Evolutionary conservation across 2,888 invertebrate species (phyloP).

Genomic region (Endomychus coccineus): DNA sequence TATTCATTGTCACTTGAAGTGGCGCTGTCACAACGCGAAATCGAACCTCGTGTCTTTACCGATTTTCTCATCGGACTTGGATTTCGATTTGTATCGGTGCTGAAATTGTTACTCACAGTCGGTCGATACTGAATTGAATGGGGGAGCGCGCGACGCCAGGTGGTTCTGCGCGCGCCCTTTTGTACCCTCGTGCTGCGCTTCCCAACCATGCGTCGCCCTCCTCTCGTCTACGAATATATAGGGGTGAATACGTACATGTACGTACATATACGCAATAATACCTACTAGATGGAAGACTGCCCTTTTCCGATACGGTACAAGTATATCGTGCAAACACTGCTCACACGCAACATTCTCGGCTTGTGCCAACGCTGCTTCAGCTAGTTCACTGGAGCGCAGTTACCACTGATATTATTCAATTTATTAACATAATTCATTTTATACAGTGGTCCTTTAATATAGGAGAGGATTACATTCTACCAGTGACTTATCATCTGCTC

Average conservation of each 20-base stretch:
- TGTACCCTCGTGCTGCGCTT: constrained; percentile 39
- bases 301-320: no score
- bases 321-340: no score
- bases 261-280: no score
- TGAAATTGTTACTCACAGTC: constrained; percentile 40
- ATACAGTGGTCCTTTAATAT: no score
- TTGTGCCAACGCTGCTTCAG: no score
- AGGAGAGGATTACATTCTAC: no score
- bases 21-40: constrained; percentile 14
- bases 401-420: no score
- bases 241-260: constrained; percentile 16
- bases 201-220: constrained; percentile 20
- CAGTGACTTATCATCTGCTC: no score
- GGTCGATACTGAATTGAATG: constrained; percentile 46
- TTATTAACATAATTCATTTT: no score
- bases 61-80: constrained; percentile 35
- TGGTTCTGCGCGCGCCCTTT: constrained; percentile 41
- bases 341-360: no score
- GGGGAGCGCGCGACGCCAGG: constrained; percentile 45
- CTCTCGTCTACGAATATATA: constrained; percentile 11
- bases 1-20: constrained; percentile 23
- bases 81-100: constrained; percentile 37
- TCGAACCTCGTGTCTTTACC: constrained; percentile 25
- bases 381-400: no score
- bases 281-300: no score